Base-by-base conservation (phyloP, 2,797 vertebrate species). In the Mastacembelus armatus region DNA sequence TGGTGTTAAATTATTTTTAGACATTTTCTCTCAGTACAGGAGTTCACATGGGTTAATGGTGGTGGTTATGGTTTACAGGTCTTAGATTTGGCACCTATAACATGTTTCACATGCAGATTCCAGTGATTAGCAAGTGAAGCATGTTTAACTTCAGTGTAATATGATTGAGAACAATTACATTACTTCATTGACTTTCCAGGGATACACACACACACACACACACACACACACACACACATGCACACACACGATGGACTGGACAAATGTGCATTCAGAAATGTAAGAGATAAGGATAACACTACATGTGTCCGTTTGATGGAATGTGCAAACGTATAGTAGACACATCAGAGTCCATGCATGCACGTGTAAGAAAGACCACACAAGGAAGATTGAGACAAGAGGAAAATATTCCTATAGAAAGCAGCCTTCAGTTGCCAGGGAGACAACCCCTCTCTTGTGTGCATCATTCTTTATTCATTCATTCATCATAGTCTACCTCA, bases 351-450 rank as follows among this genome's bases (percentile, higher is more conserved):
- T 21, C n/a, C 8, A 50, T 4, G 15, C 30, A 40, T 15, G n/a
- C 10, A 38, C 43, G 24, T 27, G 48, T 5, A 12, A 60, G 35
- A 27, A 49, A 35, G 42, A 42, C 52, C 38, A 59, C 47, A 29
- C 14, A 30, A 33, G 11, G 9, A 52, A 38, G 16, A 27, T 36
- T 29, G 19, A 42, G 18, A 29, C 11, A 30, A 50, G 10, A 44
- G n/a, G 51, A 69, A 50, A 59, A 45, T 33, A 52, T 30, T 47
- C 22, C 67, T 29, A 22, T 33, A 58, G 7, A n/a, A 59, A 21
- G 42, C 43, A 59, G 50, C 62, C 51, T 42, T 51, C 54, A 64
- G 80, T 86, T 86, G 51, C 70, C 73, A 81, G 56, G 76, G 83
- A 80, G 62, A 88, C 38, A 18, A 69, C 42, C 27, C 43, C 40